Conservation (phyloP, 2,113 vertebrate species). For the Entosphenus tridentatus region DNA sequence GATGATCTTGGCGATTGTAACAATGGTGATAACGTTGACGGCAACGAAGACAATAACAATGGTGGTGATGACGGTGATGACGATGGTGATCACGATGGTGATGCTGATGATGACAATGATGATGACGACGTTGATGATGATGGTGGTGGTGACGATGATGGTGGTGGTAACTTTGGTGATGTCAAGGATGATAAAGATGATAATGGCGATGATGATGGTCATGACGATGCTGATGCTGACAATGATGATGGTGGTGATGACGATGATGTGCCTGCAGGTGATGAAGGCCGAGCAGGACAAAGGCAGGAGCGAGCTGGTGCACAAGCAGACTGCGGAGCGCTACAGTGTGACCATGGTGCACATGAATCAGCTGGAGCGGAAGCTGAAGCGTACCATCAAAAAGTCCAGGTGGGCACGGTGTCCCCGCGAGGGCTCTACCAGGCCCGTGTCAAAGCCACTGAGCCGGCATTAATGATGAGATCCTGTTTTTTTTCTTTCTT, state of each 20-base stretch:
- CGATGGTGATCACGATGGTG: too few relatives aligned
- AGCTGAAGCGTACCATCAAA: conserved; percentile 77
- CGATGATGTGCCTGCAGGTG: conserved; percentile 29
- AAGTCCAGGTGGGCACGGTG: conserved; percentile 58
- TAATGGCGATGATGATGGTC: conserved; percentile 8
- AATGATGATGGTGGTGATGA: background rate
- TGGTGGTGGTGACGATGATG: too few relatives aligned
- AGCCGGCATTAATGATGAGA: too few relatives aligned
- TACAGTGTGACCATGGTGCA: conserved; percentile 58
- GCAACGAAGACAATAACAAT: too few relatives aligned
- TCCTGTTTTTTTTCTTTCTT: too few relatives aligned
- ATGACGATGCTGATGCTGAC: conserved; percentile 10
- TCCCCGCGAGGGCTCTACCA: too few relatives aligned
- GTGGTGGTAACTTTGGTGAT: background rate
- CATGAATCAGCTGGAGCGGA: conserved; percentile 94
- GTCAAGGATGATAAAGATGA: conserved; percentile 2
- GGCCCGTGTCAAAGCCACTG: too few relatives aligned
- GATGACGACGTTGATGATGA: too few relatives aligned
- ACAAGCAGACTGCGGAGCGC: conserved; percentile 73
- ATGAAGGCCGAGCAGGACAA: conserved; percentile 89
- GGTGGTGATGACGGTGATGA: too few relatives aligned
- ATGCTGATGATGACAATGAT: too few relatives aligned
- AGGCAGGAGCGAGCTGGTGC: conserved; percentile 55
- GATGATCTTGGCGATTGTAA: too few relatives aligned
- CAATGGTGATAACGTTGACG: too few relatives aligned